These are phyloP conservation scores for Strongylocentrotus purpuratus DNA, from an alignment of 35 echinoderm and acorn worm species.

Conservation along the genomic window DNA sequence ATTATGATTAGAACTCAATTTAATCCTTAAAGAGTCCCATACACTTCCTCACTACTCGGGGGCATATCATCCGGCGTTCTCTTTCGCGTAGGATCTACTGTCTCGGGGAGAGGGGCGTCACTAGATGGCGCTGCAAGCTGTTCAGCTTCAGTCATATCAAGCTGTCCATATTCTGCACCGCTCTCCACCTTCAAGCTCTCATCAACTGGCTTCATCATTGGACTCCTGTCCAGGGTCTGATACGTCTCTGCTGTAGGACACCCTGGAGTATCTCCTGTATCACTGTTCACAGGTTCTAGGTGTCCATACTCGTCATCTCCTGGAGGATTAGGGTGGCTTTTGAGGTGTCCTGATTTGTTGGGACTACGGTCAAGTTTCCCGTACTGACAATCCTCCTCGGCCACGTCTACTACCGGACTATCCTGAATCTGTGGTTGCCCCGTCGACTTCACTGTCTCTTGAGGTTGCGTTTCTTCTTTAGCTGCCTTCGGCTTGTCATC, in stretches of 20 bases:
- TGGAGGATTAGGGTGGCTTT: background rate
- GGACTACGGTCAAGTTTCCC: slow-evolving; percentile 42
- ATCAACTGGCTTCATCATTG: background rate
- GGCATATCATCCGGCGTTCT: slow-evolving; percentile 29
- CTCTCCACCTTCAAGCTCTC: background rate
- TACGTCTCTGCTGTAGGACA: background rate
- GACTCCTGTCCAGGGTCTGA: background rate
- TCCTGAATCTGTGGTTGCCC: background rate
- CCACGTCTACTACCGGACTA: background rate
- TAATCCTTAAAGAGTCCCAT: background rate
- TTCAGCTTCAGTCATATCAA: background rate
- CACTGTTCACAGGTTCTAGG: background rate
- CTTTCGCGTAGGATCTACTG: background rate
- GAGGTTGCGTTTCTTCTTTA: background rate
- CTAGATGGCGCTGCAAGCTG: background rate
- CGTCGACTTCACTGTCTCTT: background rate
- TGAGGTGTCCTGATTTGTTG: background rate
- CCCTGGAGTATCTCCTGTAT: background rate
- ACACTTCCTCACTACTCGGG: slow-evolving; percentile 37
- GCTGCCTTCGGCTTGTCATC: background rate
- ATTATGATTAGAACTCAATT: no score
- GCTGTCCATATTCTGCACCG: slow-evolving; percentile 8
- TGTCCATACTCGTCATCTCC: slow-evolving; percentile 29
- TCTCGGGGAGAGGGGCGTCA: background rate
- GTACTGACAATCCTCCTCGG: background rate